Evolutionary conservation across 2,113 vertebrate species (phyloP).

Genomic region (Chionodraco myersi): DNA sequence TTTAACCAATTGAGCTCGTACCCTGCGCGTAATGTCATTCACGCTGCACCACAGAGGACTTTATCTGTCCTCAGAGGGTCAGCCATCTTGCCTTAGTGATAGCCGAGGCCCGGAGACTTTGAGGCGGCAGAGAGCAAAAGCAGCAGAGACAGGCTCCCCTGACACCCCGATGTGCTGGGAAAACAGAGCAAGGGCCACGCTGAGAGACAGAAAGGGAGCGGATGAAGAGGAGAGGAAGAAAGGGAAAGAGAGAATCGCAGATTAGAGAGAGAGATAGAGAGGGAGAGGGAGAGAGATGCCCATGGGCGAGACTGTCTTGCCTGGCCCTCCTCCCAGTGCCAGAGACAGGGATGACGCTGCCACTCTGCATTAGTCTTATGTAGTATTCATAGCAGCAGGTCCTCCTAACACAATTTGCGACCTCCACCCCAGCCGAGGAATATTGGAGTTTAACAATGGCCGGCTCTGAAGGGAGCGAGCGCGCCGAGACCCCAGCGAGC

Average conservation of each 20-base stretch:
- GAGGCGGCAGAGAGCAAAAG: conserved; percentile 50
- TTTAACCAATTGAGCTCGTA: conserved; percentile 37
- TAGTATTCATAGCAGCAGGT: conserved; percentile 88
- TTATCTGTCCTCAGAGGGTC: conserved; percentile 66
- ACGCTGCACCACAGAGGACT: conserved; percentile 31
- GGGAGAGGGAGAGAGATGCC: conserved; percentile 68
- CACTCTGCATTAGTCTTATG: conserved; percentile 84
- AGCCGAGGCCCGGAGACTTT: conserved; percentile 55
- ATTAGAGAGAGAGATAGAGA: conserved; percentile 54
- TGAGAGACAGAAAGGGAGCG: conserved; percentile 57
- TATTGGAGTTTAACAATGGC: conserved; percentile 93
- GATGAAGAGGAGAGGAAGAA: conserved; percentile 39
- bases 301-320: conserved; percentile 81
- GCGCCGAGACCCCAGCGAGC: conserved; percentile 65
- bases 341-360: conserved; percentile 76
- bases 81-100: conserved; percentile 65
- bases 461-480: conserved; percentile 85
- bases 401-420: conserved; percentile 89
- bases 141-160: conserved; percentile 50
- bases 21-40: conserved; percentile 34
- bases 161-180: conserved; percentile 59
- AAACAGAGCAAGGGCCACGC: conserved; percentile 77
- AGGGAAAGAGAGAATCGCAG: conserved; percentile 54
- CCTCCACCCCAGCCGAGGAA: conserved; percentile 87
- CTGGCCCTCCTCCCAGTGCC: conserved; percentile 79